phyloP scores from a whole-genome alignment of 2,888 invertebrate genomes.

The Eutolmus rufibarbis region DNA sequence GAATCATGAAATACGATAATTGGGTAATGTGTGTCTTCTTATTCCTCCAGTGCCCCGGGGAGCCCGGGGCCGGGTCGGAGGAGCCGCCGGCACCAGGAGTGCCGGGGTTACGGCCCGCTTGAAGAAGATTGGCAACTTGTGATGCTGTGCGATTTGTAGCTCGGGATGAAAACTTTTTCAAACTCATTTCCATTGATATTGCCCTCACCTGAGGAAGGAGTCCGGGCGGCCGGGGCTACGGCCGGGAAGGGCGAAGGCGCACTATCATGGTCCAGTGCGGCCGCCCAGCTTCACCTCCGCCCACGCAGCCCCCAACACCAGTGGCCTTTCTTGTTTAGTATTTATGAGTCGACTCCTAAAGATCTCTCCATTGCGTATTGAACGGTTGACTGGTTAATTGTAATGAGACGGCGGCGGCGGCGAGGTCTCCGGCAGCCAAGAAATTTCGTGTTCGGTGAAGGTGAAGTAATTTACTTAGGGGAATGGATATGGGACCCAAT shows the following conservation, averaged over 20 bases:
- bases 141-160: conserved; percentile 25
- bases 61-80: neutral
- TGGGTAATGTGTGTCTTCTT: conserved; percentile 45
- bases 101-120: neutral
- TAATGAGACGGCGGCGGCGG: conserved; percentile 12
- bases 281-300: neutral
- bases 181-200: conserved; percentile 40
- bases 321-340: conserved; percentile 31
- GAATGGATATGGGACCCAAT: conserved; percentile 41
- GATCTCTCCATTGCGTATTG: conserved; percentile 36
- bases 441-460: conserved; percentile 31
- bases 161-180: conserved; percentile 20
- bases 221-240: neutral
- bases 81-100: neutral
- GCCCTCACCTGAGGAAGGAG: conserved; percentile 21
- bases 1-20: conserved; percentile 54
- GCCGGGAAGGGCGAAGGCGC: neutral
- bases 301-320: neutral
- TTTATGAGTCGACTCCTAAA: conserved; percentile 36
- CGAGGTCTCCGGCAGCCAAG: conserved; percentile 10
- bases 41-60: neutral
- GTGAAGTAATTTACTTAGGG: conserved; percentile 41
- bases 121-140: conserved; percentile 36
- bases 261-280: neutral
- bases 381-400: conserved; percentile 41